Percentiles rank a stretch among this genome's conserved stretches.
phyloP scores from a whole-genome alignment of 2,113 vertebrate genomes.

The Calyptomena viridis region DNA sequence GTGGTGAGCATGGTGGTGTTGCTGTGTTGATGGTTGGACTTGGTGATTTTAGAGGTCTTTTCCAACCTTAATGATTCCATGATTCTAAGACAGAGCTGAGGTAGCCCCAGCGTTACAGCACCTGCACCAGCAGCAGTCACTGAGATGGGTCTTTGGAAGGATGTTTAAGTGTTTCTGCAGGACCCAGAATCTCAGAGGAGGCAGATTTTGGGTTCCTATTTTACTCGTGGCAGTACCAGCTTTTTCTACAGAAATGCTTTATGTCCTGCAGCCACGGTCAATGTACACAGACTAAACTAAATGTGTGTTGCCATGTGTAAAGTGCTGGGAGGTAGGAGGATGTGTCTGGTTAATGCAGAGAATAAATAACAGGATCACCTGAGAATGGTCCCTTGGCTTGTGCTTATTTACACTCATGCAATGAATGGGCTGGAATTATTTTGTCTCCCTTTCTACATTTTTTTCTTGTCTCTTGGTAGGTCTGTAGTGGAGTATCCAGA shows the following conservation, averaged over 20 bases:
- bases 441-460: neutral
- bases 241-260: neutral
- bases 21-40: neutral
- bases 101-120: neutral
- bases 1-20: neutral
- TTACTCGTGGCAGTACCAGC: neutral
- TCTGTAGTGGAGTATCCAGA: conserved; percentile 64
- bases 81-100: neutral
- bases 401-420: neutral
- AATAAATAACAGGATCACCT: neutral
- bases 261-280: neutral
- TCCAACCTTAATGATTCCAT: neutral
- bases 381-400: neutral
- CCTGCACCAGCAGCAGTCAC: neutral
- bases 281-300: neutral
- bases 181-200: neutral
- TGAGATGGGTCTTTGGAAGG: neutral
- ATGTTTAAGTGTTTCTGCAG: neutral
- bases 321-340: neutral
- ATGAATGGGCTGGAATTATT: neutral
- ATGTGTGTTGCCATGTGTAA: neutral
- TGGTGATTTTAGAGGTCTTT: neutral
- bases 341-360: neutral
- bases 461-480: conserved; percentile 62
- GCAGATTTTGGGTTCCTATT: neutral